phyloP scores from a whole-genome alignment of 1,140 invertebrate species.

The Papilio dardanus region DNA sequence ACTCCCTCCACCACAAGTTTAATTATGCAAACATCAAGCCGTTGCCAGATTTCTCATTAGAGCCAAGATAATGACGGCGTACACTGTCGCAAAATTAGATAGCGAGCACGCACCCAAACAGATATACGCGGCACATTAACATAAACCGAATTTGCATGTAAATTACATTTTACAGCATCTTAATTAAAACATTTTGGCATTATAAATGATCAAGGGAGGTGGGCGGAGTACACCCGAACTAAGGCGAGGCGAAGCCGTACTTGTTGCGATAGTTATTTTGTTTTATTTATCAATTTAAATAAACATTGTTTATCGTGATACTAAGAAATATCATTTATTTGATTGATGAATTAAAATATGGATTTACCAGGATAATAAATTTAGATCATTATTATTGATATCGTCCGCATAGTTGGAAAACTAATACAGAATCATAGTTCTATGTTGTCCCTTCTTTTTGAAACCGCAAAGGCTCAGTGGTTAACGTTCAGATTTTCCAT shows the following conservation, averaged over 20 bases:
- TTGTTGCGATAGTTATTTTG: conserved; percentile 72
- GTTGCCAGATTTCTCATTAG: conserved; percentile 82
- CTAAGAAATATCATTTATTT: background rate
- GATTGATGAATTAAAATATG: too few relatives aligned
- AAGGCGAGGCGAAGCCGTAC: conserved; percentile 51
- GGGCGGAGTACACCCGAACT: conserved; percentile 64
- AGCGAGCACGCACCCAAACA: conserved; percentile 81
- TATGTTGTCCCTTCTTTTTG: too few relatives aligned
- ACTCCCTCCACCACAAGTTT: conserved; percentile 75
- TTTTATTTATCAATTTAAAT: conserved; percentile 15
- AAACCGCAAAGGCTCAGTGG: too few relatives aligned
- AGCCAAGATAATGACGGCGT: conserved; percentile 81
- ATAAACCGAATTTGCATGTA: conserved; percentile 84
- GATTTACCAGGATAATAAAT: too few relatives aligned
- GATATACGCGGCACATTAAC: conserved; percentile 82
- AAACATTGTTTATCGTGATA: background rate
- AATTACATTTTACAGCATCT: conserved; percentile 84
- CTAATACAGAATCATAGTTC: too few relatives aligned
- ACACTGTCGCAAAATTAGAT: conserved; percentile 82
- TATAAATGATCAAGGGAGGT: conserved; percentile 82
- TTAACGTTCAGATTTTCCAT: too few relatives aligned
- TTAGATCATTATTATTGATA: too few relatives aligned
- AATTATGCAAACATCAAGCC: conserved; percentile 82
- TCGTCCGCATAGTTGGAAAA: too few relatives aligned
- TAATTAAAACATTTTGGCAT: conserved; percentile 84